phyloP scores from a whole-genome alignment of 2,113 vertebrate species.

The Melanerpes aurifrons region DNA sequence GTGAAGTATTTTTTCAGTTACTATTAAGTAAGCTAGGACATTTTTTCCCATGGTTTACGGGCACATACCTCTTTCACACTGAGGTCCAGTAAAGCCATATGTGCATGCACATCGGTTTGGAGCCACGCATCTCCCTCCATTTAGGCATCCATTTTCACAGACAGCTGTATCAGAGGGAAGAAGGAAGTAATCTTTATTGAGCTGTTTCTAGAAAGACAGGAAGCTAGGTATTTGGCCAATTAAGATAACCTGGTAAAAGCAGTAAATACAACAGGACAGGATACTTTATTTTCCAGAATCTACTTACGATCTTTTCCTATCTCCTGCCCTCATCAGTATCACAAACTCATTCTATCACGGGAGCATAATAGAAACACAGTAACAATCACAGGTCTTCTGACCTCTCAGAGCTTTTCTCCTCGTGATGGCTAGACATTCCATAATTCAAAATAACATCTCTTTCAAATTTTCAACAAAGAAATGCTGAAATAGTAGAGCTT shows the following conservation, averaged over 20 bases:
- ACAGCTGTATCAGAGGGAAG: slow-evolving; percentile 82
- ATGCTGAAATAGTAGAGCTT: not conserved
- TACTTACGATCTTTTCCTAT: not conserved
- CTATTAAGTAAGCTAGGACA: not conserved
- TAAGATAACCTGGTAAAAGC: not conserved
- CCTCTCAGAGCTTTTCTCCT: not conserved
- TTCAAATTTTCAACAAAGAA: not conserved
- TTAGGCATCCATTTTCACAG: slow-evolving; percentile 95
- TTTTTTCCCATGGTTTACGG: not conserved
- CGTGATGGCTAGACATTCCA: not conserved
- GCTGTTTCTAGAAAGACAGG: not conserved
- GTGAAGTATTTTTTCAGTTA: not conserved
- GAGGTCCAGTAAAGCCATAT: slow-evolving; percentile 96
- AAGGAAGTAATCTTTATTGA: not conserved
- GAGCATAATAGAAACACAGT: not conserved
- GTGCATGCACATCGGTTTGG: slow-evolving; percentile 96
- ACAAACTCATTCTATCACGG: not conserved
- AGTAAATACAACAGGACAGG: not conserved
- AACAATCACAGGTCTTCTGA: not conserved
- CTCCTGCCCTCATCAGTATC: not conserved
- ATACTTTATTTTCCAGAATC: not conserved
- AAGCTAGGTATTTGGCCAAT: not conserved
- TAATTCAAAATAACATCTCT: not conserved
- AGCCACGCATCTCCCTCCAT: slow-evolving; percentile 94
- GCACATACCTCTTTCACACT: slow-evolving; percentile 97